Evolutionary conservation across 2,888 invertebrate genomes (phyloP).

Genomic region (Glomeris marginata): DNA sequence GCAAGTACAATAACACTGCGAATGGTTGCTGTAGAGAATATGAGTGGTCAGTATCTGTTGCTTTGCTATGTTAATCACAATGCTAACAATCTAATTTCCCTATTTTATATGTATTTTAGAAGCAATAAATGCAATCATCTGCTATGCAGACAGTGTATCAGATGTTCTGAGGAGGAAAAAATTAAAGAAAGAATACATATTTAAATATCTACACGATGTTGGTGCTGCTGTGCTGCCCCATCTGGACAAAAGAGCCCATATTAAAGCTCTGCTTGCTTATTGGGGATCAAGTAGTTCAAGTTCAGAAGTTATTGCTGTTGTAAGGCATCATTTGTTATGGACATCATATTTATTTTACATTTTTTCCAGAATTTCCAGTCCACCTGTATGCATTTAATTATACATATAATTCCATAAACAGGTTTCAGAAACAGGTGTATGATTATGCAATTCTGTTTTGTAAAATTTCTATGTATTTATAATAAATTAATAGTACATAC

Average conservation of each 20-base stretch:
- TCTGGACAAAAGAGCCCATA: slow-evolving; percentile 1
- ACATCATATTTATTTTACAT: too few relatives aligned
- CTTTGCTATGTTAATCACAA: neutral
- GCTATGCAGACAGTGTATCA: slow-evolving; percentile 2
- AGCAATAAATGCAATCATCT: slow-evolving; percentile 6
- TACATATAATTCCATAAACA: too few relatives aligned
- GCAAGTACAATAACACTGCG: slow-evolving; percentile 8
- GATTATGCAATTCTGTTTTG: too few relatives aligned
- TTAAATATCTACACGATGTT: slow-evolving; percentile 8
- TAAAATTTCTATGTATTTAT: too few relatives aligned
- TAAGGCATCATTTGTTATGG: too few relatives aligned
- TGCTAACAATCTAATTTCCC: neutral
- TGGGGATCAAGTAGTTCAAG: slow-evolving; percentile 5
- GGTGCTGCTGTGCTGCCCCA: slow-evolving; percentile 1
- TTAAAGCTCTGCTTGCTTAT: slow-evolving; percentile 2
- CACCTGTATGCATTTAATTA: too few relatives aligned
- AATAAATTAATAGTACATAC: too few relatives aligned
- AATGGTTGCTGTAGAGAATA: slow-evolving; percentile 2
- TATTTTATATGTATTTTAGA: neutral
- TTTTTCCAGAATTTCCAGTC: too few relatives aligned
- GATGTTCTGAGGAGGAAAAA: slow-evolving; percentile 7
- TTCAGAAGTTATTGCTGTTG: neutral
- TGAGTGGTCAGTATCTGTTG: neutral
- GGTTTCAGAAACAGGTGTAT: too few relatives aligned
- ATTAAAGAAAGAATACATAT: slow-evolving; percentile 9